Evolutionary conservation across 2,113 vertebrate species (phyloP).

Genomic region (Otis tarda): DNA sequence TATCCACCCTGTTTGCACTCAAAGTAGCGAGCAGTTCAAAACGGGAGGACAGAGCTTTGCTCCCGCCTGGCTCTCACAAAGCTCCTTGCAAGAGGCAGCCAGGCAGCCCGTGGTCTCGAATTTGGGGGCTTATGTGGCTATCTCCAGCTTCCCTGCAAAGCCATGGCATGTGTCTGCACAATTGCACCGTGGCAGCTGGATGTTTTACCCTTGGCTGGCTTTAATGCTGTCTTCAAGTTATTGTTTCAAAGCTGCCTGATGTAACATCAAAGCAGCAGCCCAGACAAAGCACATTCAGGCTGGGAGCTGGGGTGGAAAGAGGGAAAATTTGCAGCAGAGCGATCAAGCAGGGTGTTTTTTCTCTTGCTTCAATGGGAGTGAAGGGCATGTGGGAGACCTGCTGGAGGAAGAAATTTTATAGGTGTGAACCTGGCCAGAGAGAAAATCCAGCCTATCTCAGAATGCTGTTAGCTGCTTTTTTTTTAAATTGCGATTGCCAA

Average conservation of each 20-base stretch:
- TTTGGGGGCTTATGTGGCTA: background rate
- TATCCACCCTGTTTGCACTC: background rate
- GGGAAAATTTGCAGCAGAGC: conserved; percentile 14
- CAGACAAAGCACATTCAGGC: conserved; percentile 53
- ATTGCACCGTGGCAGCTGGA: background rate
- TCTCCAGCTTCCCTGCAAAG: background rate
- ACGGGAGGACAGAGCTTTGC: background rate
- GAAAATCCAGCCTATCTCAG: background rate
- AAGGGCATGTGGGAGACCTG: background rate
- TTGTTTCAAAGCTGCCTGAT: conserved; percentile 29
- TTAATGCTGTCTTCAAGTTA: background rate
- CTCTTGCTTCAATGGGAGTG: background rate
- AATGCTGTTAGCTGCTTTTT: background rate
- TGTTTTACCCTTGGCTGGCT: background rate
- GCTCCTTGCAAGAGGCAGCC: background rate
- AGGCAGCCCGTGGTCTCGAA: background rate
- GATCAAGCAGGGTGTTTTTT: background rate
- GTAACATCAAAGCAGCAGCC: conserved; percentile 58
- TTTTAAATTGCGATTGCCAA: background rate
- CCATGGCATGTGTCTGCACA: background rate
- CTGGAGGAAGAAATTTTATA: background rate
- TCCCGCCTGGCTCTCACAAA: background rate
- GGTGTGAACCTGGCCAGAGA: background rate
- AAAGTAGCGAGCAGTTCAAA: background rate
- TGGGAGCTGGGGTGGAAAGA: conserved; percentile 57